phyloP scores from a whole-genome alignment of 2,888 invertebrate genomes.

The Barypeithes pellucidus region DNA sequence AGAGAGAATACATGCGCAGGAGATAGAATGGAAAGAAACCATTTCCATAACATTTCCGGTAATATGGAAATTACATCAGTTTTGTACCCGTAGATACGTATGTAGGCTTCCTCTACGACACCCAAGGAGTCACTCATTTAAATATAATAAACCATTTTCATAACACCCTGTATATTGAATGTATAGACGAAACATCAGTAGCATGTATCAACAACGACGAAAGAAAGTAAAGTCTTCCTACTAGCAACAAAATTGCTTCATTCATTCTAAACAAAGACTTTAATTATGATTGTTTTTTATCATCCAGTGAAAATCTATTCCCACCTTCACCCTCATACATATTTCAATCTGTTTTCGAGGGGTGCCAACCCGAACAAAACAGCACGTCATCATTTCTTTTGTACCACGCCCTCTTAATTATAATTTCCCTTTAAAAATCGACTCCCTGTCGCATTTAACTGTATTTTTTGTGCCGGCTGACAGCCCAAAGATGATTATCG shows the following conservation, averaged over 20 bases:
- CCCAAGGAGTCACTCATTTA: no score
- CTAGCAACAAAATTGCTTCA: neutral
- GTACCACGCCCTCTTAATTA: slow-evolving; percentile 48
- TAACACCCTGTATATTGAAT: no score
- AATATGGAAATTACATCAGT: no score
- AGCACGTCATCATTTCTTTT: slow-evolving; percentile 43
- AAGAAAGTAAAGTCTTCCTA: no score
- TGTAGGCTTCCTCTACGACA: no score
- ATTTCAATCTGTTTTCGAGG: slow-evolving; percentile 29
- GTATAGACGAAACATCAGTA: no score
- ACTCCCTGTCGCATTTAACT: slow-evolving; percentile 41
- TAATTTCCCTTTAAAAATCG: slow-evolving; percentile 45
- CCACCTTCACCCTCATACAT: slow-evolving; percentile 19
- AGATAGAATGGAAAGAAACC: no score
- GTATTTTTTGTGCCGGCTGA: slow-evolving; percentile 43
- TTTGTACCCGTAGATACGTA: no score
- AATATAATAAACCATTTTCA: no score
- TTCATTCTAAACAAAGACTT: slow-evolving; percentile 18
- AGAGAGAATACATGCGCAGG: no score
- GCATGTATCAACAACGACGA: no score
- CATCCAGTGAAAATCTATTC: slow-evolving; percentile 14
- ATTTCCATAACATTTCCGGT: no score
- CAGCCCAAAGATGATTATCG: slow-evolving; percentile 44
- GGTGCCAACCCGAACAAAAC: slow-evolving; percentile 43
- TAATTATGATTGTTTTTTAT: slow-evolving; percentile 25